Base-by-base conservation (phyloP, 2,113 vertebrate genomes). In the Anhinga rufa region DNA sequence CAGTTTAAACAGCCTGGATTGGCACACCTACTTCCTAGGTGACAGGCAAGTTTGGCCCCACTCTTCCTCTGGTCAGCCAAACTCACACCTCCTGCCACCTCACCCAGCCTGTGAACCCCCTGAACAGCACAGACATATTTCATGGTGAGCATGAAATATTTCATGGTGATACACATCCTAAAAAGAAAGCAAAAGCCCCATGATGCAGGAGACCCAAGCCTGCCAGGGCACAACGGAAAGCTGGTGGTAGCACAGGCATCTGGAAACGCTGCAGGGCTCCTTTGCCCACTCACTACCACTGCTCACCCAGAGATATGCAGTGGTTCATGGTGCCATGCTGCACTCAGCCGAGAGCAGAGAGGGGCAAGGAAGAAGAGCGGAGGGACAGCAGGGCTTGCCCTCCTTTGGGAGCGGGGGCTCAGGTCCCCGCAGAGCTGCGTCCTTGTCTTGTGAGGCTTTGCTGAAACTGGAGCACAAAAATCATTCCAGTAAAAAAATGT, bases 291-390 rank as follows among this genome's bases (percentile, higher is more conserved):
- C 15, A 4, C 36, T 52, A 5, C 36, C 34, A 7, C 7, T 70
- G 46, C 31, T 75, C 44, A 21, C 38, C 32, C 7, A 1, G 34
- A 66, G 38, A 52, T 10, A 20, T 1, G 0, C 18, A 44, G 29
- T 3, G 42, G 69, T 16, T 62, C 2, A 1, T 2, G 5, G 18
- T 22, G 58, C 36, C 0, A 1, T 5, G 12, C 18, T 46, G 36
- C 32, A 11, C 13, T 11, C 38, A 46, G 36, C 55, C 28, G 34
- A 66, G 52, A 72, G 52, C 19, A 40, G 58, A 72, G 70, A 51
- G 4, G 25, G 25, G 16, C 24, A 44, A 44, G 31, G 24, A 82
- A 44, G 58, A 79, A 34, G 32, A 32, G 16, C 1, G 46, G 52
- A 42, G 25, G 32, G 40, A 72, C 28, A 79, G 57, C 31, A 68